These are phyloP conservation scores for Poecilus cupreus DNA, from an alignment of 2,888 invertebrate species.

Conservation along the genomic window DNA sequence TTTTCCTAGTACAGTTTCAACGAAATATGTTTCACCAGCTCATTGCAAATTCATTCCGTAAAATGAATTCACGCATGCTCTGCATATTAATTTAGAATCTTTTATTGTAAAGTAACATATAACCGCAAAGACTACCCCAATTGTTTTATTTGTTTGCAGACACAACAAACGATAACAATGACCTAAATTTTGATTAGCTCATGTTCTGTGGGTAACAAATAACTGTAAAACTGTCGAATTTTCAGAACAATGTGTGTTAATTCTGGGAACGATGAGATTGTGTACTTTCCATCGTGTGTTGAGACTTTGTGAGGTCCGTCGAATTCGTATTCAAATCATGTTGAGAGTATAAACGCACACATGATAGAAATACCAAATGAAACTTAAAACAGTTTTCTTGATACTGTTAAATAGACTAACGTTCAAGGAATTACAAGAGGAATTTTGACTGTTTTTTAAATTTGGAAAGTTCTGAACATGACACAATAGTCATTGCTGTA, in stretches of 20 bases:
- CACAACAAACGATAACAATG: too few species aligned
- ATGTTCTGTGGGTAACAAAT: background rate
- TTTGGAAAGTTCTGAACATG: background rate
- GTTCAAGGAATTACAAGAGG: background rate
- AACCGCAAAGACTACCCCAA: too few species aligned
- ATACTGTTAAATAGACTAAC: constrained; percentile 35
- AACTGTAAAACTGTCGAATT: background rate
- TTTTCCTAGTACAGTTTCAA: background rate
- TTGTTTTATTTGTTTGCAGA: too few species aligned
- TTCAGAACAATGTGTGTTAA: background rate
- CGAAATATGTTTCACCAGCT: too few species aligned
- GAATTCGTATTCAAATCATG: background rate
- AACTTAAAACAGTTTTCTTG: background rate
- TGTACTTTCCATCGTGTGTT: background rate
- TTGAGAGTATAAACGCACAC: background rate
- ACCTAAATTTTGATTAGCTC: too few species aligned
- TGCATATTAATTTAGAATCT: too few species aligned
- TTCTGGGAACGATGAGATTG: background rate
- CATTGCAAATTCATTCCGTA: too few species aligned
- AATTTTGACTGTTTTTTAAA: background rate
- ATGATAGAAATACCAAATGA: background rate
- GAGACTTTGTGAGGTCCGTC: background rate
- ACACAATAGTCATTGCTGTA: too few species aligned
- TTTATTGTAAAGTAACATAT: too few species aligned
- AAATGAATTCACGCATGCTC: too few species aligned